Evolutionary conservation across 2,113 vertebrate genomes (phyloP).

Genomic region (Bagarius yarrelli): DNA sequence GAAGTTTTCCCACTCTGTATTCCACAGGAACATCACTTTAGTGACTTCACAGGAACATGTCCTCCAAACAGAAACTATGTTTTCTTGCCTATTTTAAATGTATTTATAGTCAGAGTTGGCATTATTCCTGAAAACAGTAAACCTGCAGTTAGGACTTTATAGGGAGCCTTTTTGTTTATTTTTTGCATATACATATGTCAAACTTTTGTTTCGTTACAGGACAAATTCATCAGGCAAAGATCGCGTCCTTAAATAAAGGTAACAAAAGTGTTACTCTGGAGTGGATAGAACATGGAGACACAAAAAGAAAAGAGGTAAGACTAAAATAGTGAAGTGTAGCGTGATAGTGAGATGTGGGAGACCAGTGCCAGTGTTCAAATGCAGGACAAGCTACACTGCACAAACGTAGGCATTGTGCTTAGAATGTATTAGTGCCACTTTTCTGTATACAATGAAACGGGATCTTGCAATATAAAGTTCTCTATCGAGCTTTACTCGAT

Average conservation of each 20-base stretch:
- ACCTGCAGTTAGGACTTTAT: background rate
- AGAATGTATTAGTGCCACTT: no score
- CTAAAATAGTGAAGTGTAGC: slow-evolving; percentile 17
- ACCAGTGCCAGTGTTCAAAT: slow-evolving; percentile 38
- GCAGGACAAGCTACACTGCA: background rate
- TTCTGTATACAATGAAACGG: background rate
- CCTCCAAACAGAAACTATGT: background rate
- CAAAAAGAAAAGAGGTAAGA: slow-evolving; percentile 95
- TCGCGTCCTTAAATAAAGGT: slow-evolving; percentile 92
- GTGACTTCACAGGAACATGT: slow-evolving; percentile 45
- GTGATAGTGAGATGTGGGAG: slow-evolving; percentile 60
- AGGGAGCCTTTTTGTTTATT: background rate
- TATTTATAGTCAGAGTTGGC: background rate
- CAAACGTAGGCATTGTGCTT: background rate
- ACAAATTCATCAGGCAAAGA: slow-evolving; percentile 96
- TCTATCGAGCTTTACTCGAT: no score
- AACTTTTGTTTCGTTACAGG: slow-evolving; percentile 65
- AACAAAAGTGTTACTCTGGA: slow-evolving; percentile 96
- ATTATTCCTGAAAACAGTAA: background rate
- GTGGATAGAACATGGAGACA: slow-evolving; percentile 98
- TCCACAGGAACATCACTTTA: slow-evolving; percentile 42
- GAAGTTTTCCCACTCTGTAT: slow-evolving; percentile 51
- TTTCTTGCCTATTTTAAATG: slow-evolving; percentile 47
- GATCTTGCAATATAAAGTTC: background rate
- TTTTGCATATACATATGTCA: slow-evolving; percentile 8